A percentile compares a stretch with the other conserved stretches of the same genome.
phyloP scores from a whole-genome alignment of 2,113 vertebrate species.

The Phocoena phocoena region DNA sequence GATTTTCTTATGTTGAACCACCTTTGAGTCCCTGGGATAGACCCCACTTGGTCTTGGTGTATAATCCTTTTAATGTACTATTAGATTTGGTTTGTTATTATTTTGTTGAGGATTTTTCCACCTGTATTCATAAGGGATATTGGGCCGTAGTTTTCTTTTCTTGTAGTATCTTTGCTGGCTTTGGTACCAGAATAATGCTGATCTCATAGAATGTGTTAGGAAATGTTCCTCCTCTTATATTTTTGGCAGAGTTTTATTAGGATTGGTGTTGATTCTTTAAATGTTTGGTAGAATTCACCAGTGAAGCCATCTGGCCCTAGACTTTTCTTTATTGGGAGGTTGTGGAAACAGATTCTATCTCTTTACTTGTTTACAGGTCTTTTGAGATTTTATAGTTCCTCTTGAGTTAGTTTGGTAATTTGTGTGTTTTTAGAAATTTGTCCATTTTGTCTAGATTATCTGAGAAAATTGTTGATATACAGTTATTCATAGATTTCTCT shows the following conservation, averaged over 20 bases:
- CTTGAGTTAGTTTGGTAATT: constrained; percentile 22
- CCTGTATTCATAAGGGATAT: not conserved
- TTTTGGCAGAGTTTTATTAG: constrained; percentile 22
- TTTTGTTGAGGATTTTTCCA: not conserved
- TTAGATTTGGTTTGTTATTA: not conserved
- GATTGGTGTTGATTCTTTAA: not conserved
- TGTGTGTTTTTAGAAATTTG: constrained; percentile 4
- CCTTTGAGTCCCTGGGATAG: constrained; percentile 26
- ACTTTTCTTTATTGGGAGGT: not conserved
- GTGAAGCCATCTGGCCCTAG: not conserved
- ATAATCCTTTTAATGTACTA: not conserved
- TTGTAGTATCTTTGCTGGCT: not conserved
- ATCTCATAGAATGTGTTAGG: not conserved
- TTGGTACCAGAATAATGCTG: not conserved
- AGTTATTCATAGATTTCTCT: constrained; percentile 33
- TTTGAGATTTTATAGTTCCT: not conserved
- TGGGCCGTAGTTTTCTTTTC: constrained; percentile 15
- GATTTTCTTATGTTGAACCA: constrained; percentile 47
- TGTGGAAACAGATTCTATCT: constrained; percentile 1
- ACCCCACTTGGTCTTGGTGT: not conserved
- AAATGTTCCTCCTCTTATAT: not conserved
- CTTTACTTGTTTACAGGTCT: not conserved
- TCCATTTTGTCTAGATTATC: not conserved
- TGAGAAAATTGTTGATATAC: not conserved
- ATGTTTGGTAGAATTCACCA: constrained; percentile 17